Base-by-base conservation (phyloP, 37 sponge, comb jelly and placozoan species). In the Hexactinellida sp. region DNA sequence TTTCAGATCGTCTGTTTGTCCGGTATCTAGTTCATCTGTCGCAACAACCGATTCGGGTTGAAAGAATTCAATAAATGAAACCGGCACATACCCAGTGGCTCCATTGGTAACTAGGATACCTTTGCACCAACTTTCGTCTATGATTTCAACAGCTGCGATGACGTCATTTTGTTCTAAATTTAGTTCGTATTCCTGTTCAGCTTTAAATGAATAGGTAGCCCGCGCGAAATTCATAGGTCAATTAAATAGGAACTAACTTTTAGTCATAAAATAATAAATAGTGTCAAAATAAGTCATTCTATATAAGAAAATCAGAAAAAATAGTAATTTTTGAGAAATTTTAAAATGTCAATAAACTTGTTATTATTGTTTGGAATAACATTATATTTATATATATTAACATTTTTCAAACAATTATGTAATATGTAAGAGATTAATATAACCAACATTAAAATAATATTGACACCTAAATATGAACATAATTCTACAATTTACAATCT, bases 31-130 rank as follows among this genome's bases (percentile, higher is more conserved):
- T n/a, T 63, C 76, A n/a, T 63, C 76, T 7, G 76, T 63, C 34
- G 76, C 76, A 63, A 63, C 76, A 63, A 63, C 76, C 19, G 76
- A 63, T 63, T 63, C 76, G 34, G 76, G 76, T n/a, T 63, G 76
- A 63, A 63, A 63, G 76, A 63, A 63, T 63, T 63, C 76, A 63
- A 63, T 28, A 23, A 63, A 63, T 63, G 76, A 7, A 23, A n/a
- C 76, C 5, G 76, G 76, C 5, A 63, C 76, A n/a, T 63, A 63
- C 30, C 76, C 76, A n/a, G 5, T 63, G 76, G 76, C 76, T 7
- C 76, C 76, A 28, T n/a, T 63, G 28, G 76, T 25, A 10, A 63
- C 76, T n/a, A 63, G 76, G 76, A 63, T n/a, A 63, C 76, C 76
- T 63, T 63, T 63, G 34, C 76, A 63, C 76, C 76, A 63, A 63